Evolutionary conservation across 2,888 invertebrate genomes (phyloP).

Genomic region (Sipunculus nudus): DNA sequence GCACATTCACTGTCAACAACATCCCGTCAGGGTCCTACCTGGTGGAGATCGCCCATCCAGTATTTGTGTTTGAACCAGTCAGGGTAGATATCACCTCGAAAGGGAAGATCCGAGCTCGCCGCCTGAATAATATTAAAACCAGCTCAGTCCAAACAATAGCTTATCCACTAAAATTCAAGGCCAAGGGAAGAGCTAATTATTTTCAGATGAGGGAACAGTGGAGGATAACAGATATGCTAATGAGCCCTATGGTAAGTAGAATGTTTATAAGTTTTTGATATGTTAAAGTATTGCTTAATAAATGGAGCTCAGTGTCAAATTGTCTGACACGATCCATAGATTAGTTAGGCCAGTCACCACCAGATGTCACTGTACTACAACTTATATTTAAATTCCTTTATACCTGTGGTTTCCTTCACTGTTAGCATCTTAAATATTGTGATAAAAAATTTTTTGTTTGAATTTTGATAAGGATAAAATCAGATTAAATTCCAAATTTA

Average conservation of each 20-base stretch:
- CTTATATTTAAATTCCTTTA: too few relatives aligned
- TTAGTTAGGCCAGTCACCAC: too few relatives aligned
- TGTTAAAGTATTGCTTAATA: background rate
- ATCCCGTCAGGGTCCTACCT: slow-evolving; percentile 78
- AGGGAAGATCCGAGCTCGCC: slow-evolving; percentile 94
- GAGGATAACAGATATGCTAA: slow-evolving; percentile 94
- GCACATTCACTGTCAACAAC: slow-evolving; percentile 86
- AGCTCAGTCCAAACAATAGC: slow-evolving; percentile 81
- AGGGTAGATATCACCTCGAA: slow-evolving; percentile 97
- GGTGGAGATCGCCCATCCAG: slow-evolving; percentile 89
- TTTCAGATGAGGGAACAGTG: slow-evolving; percentile 96
- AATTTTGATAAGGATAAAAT: background rate
- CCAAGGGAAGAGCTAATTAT: slow-evolving; percentile 75
- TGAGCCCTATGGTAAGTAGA: slow-evolving; percentile 86
- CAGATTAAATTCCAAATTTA: background rate
- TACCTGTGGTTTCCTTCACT: background rate
- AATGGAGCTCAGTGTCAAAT: background rate
- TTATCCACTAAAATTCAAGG: slow-evolving; percentile 90
- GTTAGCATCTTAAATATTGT: background rate
- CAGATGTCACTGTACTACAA: too few relatives aligned
- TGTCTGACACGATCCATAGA: too few relatives aligned
- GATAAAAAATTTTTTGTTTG: slow-evolving; percentile 3
- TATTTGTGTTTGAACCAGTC: slow-evolving; percentile 91
- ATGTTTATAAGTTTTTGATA: background rate
- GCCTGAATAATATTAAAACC: slow-evolving; percentile 93